A percentile compares a stretch with the other conserved stretches of the same genome.
Evolutionary conservation across 2,797 vertebrate genomes (phyloP).

Genomic region (Chelonia mydas): DNA sequence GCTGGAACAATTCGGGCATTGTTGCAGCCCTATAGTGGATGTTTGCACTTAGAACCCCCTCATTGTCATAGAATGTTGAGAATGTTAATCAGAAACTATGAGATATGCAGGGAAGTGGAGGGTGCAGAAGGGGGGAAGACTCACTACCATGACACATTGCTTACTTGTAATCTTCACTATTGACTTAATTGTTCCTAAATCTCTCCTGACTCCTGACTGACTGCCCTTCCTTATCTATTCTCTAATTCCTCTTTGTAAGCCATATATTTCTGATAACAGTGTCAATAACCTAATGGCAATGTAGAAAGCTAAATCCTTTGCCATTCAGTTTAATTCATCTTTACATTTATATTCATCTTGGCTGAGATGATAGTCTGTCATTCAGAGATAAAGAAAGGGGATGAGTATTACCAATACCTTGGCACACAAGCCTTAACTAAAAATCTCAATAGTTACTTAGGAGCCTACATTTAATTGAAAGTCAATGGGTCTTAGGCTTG

Average conservation of each 20-base stretch:
- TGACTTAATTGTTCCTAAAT: background rate
- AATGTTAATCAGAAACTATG: background rate
- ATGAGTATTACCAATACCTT: background rate
- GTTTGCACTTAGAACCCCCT: background rate
- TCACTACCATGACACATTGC: background rate
- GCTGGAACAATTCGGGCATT: conserved; percentile 5
- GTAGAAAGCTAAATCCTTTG: background rate
- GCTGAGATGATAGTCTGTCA: background rate
- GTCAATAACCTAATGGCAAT: background rate
- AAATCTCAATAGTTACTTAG: background rate
- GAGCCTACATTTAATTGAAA: background rate
- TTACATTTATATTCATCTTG: background rate
- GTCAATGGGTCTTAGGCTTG: background rate
- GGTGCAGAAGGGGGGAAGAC: background rate
- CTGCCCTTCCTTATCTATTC: background rate
- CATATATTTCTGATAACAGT: background rate
- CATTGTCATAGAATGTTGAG: background rate
- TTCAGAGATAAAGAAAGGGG: background rate
- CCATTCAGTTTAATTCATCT: background rate
- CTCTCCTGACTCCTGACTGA: background rate
- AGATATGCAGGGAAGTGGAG: background rate
- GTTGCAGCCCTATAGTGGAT: background rate
- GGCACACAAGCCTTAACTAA: background rate
- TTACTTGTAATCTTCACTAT: background rate
- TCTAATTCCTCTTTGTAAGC: background rate